phyloP scores from a whole-genome alignment of 2,888 invertebrate species.

The Eristalis intricaria region DNA sequence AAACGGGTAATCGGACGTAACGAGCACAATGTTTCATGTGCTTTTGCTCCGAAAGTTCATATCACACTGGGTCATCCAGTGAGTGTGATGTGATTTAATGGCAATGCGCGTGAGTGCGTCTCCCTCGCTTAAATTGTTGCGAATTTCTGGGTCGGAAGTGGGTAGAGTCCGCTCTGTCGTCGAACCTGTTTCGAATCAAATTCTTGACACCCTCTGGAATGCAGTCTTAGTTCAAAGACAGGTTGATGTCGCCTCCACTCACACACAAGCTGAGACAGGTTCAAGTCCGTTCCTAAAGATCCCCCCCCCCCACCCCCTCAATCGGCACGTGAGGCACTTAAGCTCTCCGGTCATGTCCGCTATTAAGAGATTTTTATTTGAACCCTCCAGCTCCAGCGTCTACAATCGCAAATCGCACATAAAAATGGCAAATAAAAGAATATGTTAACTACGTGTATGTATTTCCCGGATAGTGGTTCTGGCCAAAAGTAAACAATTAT shows the following conservation, averaged over 20 bases:
- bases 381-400: not conserved
- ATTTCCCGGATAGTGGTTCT: slow-evolving; percentile 19
- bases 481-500: not conserved
- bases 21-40: slow-evolving; percentile 22
- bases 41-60: slow-evolving; percentile 1
- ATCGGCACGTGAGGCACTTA: not conserved
- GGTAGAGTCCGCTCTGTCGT: too few species aligned
- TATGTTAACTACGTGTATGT: slow-evolving; percentile 5
- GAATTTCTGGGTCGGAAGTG: not conserved
- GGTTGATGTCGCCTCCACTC: too few species aligned
- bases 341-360: not conserved
- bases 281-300: not conserved
- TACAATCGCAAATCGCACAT: not conserved
- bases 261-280: not conserved
- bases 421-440: slow-evolving; percentile 1
- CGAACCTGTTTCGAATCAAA: too few species aligned
- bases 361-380: not conserved
- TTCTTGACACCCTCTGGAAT: not conserved
- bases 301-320: not conserved
- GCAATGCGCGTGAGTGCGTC: too few species aligned
- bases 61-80: not conserved
- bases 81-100: not conserved
- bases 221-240: not conserved
- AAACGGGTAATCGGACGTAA: slow-evolving; percentile 52
- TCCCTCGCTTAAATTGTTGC: not conserved